Evolutionary conservation across 92 coral and sea anemone genomes (phyloP).

Genomic region (Chrysogorgia sp.): DNA sequence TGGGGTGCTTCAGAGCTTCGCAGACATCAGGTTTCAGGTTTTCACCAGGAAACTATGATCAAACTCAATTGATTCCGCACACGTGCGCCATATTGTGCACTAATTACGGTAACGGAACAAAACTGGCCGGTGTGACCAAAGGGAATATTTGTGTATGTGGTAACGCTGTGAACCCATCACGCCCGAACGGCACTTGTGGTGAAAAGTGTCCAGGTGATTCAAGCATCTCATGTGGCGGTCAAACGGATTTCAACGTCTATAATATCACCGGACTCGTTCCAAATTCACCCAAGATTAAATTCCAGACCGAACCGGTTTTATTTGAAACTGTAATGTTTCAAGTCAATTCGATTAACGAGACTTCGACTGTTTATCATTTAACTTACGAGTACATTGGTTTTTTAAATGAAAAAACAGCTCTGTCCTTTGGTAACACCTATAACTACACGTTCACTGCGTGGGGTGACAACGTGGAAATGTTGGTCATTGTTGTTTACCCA

Average conservation of each 20-base stretch:
- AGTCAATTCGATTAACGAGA: constrained; percentile 53
- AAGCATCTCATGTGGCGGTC: constrained; percentile 70
- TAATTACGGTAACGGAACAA: constrained; percentile 44
- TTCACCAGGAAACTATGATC: constrained; percentile 76
- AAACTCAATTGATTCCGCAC: constrained; percentile 56
- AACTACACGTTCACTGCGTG: constrained; percentile 59
- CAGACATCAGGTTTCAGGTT: not conserved
- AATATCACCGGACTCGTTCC: constrained; percentile 64
- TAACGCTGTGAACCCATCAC: constrained; percentile 47
- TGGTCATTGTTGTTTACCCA: constrained; percentile 33
- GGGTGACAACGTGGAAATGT: constrained; percentile 61
- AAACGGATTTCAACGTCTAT: constrained; percentile 63
- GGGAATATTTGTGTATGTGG: constrained; percentile 80
- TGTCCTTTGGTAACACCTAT: constrained; percentile 24
- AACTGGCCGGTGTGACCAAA: constrained; percentile 77
- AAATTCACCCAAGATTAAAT: constrained; percentile 44
- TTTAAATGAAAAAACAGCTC: constrained; percentile 47
- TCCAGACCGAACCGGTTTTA: constrained; percentile 28
- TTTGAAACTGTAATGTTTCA: constrained; percentile 53
- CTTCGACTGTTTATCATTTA: constrained; percentile 34
- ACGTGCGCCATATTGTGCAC: constrained; percentile 70
- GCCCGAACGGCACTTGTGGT: constrained; percentile 48
- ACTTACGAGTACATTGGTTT: constrained; percentile 58
- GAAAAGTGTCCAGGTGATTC: constrained; percentile 71
- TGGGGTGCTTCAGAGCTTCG: constrained; percentile 65